Percentiles rank a stretch among this genome's conserved stretches.
Conservation (phyloP, 2,888 invertebrate genomes). For the Atrina japonica region DNA sequence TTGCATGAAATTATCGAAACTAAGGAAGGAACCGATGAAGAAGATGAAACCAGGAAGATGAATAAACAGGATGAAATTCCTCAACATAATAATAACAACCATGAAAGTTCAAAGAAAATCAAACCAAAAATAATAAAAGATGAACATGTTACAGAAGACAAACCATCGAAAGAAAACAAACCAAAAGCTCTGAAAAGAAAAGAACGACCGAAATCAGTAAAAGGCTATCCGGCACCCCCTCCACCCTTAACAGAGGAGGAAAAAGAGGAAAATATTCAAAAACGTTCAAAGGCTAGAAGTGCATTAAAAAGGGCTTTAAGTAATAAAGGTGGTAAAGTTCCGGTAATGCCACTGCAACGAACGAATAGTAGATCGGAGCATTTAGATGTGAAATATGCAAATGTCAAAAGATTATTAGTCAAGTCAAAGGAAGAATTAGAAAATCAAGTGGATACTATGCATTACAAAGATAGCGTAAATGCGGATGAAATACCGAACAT, state of each 20-base stretch:
- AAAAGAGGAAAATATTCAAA: conserved; percentile 41
- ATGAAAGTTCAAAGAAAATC: conserved; percentile 23
- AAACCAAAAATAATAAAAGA: conserved; percentile 29
- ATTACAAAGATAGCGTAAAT: background rate
- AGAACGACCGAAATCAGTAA: conserved; percentile 48
- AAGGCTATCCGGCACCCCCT: conserved; percentile 47
- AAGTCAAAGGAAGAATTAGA: conserved; percentile 17
- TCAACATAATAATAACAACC: background rate
- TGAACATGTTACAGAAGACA: conserved; percentile 3
- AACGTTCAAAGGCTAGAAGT: conserved; percentile 60
- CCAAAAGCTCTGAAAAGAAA: conserved; percentile 18
- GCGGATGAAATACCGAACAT: background rate
- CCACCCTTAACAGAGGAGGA: conserved; percentile 29
- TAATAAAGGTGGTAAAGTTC: conserved; percentile 39
- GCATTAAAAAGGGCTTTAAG: conserved; percentile 60
- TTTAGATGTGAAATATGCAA: conserved; percentile 61
- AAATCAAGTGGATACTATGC: conserved; percentile 1
- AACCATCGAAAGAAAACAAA: conserved; percentile 15
- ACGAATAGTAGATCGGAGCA: conserved; percentile 46
- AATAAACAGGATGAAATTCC: background rate
- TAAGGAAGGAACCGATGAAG: conserved; percentile 36
- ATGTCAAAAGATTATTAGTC: conserved; percentile 53
- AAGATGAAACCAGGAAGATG: conserved; percentile 2
- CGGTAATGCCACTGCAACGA: conserved; percentile 29
- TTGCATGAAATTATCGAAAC: conserved; percentile 43